These are phyloP conservation scores for Loxodonta africana DNA, from an alignment of 2,113 vertebrate species.

Conservation along the genomic window DNA sequence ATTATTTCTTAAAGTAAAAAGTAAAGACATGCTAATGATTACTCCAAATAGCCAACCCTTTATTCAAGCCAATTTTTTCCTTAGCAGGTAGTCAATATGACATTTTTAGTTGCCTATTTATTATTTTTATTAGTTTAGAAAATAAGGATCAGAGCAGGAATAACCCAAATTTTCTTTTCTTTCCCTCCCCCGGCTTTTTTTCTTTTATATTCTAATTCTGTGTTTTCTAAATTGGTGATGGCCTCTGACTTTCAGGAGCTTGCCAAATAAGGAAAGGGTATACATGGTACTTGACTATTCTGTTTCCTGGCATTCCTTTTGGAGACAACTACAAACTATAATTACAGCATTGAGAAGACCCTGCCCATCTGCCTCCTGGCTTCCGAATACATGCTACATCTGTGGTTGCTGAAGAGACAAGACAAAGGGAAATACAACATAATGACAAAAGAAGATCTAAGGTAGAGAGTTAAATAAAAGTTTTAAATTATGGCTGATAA, in stretches of 20 bases:
- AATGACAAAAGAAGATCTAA: background rate
- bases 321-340: background rate
- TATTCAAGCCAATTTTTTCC: constrained; percentile 20
- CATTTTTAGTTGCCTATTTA: background rate
- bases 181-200: background rate
- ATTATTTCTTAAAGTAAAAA: background rate
- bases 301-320: background rate
- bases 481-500: background rate
- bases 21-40: constrained; percentile 16
- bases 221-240: background rate
- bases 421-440: background rate
- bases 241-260: background rate
- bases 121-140: background rate
- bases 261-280: constrained; percentile 13
- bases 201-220: background rate
- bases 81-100: background rate
- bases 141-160: background rate
- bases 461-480: constrained; percentile 13
- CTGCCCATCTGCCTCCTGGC: constrained; percentile 42
- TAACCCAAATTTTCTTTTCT: background rate
- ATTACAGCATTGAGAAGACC: rapidly evolving
- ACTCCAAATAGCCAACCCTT: background rate
- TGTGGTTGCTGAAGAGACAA: background rate
- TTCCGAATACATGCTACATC: background rate
- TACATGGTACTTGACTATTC: background rate